Conservation (phyloP, 1,140 invertebrate species). For the Cyclargus thomasi region DNA sequence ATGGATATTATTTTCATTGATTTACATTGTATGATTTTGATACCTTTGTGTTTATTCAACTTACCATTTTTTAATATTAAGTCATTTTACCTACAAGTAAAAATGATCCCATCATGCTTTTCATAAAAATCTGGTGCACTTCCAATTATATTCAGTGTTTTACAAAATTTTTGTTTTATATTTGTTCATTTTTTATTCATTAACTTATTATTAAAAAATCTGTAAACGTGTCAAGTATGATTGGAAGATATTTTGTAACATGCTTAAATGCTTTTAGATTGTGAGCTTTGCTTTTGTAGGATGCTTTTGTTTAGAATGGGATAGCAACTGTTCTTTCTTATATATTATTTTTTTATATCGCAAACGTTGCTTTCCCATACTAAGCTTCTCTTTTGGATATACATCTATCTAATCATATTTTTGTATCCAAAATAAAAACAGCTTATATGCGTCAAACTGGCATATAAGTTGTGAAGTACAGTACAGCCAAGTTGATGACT, state of each 20-base stretch:
- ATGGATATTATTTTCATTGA: conserved; percentile 11
- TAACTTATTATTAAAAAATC: neutral
- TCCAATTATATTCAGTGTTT: conserved; percentile 23
- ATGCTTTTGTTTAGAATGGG: neutral
- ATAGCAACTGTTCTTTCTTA: conserved; percentile 16
- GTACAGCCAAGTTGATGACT: conserved; percentile 65
- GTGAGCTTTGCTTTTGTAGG: conserved; percentile 4
- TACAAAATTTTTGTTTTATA: neutral
- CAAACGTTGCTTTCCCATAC: neutral
- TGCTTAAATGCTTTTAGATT: conserved; percentile 4
- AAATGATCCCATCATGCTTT: conserved; percentile 27
- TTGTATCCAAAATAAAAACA: neutral
- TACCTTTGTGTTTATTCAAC: conserved; percentile 3
- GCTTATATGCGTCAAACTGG: neutral
- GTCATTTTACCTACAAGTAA: conserved; percentile 7
- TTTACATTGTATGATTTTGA: conserved; percentile 10
- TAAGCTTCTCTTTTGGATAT: neutral
- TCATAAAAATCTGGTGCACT: conserved; percentile 29
- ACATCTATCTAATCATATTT: conserved; percentile 3
- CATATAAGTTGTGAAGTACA: conserved; percentile 27
- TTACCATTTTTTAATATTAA: neutral
- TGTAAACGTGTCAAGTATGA: neutral
- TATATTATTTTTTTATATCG: neutral
- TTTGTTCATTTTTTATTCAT: too few relatives aligned
- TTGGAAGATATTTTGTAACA: conserved; percentile 5